Evolutionary conservation across 1,140 invertebrate species (phyloP), one percentile per base, ranked within the genome.

Genomic region (Neodiprion lecontei): DNA sequence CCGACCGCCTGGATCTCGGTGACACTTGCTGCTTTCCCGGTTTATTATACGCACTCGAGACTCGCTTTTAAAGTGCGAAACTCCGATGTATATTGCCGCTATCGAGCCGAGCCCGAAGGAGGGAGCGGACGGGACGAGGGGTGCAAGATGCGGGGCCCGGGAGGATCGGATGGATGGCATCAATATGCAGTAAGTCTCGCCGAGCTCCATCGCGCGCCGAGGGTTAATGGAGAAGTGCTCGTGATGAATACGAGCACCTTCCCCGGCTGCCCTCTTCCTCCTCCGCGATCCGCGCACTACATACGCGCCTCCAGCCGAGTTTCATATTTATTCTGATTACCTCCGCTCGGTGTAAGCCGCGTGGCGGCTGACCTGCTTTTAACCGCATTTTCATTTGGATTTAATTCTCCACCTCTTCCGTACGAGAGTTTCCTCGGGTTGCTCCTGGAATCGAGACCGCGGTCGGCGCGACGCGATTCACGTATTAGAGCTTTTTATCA

Each of bases 141-240:
- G 67, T 65, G 17, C 61, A 65, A 5, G 61, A 17, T 4, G 21
- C 7, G 23, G 40, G 67, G 67, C 10, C 21, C 10, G 74, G 75
- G 68, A 67, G 74, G 74, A 70, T 65, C 65, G 76, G 84, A 87
- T 87, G 85, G 84, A 87, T 87, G 85, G 82, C 84, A 87, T 87
- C 85, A 87, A 87, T 87, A 87, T 87, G 86, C 86, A 87, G 85
- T 87, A 87, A 87, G 85, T 87, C 83, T 61, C 53, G 53, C 53
- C 86, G 82, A 82, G 78, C 72, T 21, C 67, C 72, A 77, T 81
- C 84, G 81, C 78, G 84, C 81, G 75, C 79, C 77, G 80, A 82
- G 78, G 79, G 83, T 85, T 86, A 87, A 87, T 85, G 84, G 85
- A 84, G 83, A 86, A 83, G 76, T 80, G 81, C 7, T 69, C 67